These are phyloP conservation scores for Glossophaga mutica DNA, from an alignment of 2,797 vertebrate genomes.

Conservation along the genomic window DNA sequence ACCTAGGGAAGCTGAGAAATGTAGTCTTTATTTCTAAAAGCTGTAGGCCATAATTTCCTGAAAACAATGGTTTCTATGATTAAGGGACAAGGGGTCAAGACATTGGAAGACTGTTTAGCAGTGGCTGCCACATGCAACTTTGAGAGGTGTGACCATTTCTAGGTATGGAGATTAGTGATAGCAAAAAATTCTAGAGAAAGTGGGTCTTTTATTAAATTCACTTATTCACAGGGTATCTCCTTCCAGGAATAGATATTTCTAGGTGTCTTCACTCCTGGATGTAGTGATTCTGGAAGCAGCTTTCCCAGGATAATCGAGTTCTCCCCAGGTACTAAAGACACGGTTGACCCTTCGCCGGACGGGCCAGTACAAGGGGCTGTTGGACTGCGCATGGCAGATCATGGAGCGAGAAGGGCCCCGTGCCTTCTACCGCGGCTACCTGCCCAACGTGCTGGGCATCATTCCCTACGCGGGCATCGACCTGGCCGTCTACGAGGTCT, in stretches of 20 bases:
- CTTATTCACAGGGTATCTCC: neutral
- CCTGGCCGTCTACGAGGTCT: slow-evolving; percentile 81
- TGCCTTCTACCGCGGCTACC: slow-evolving; percentile 82
- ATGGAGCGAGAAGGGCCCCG: slow-evolving; percentile 75
- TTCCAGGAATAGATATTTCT: neutral
- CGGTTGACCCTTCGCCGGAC: slow-evolving; percentile 90
- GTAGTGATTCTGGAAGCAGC: neutral
- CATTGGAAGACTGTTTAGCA: neutral
- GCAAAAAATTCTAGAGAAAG: neutral
- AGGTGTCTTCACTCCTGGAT: neutral
- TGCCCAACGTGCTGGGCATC: slow-evolving; percentile 82
- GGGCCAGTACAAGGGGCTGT: slow-evolving; percentile 88
- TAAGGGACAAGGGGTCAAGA: neutral
- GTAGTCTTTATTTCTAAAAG: neutral
- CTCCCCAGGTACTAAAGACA: slow-evolving; percentile 89
- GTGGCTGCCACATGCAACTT: neutral
- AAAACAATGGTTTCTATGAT: neutral
- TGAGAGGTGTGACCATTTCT: neutral
- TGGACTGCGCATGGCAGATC: slow-evolving; percentile 79
- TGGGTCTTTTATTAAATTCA: neutral
- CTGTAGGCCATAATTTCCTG: neutral
- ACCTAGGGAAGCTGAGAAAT: neutral
- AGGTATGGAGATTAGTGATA: neutral
- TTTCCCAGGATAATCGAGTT: neutral
- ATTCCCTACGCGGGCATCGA: slow-evolving; percentile 84